phyloP scores from a whole-genome alignment of 2,888 invertebrate species.

The Toxonevra muliebris region DNA sequence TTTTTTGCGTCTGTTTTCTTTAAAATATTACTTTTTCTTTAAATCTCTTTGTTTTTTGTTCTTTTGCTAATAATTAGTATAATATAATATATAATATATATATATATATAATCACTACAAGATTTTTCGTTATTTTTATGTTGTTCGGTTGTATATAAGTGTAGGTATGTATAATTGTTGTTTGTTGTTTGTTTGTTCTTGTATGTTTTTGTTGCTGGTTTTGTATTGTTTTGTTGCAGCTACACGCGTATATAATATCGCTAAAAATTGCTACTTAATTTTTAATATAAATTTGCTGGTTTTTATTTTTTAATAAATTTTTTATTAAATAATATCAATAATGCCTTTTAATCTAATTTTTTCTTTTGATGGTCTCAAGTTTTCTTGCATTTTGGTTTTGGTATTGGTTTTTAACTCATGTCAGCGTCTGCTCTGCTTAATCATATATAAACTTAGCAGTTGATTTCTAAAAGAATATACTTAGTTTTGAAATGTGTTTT shows the following conservation, averaged over 20 bases:
- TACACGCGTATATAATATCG: not conserved
- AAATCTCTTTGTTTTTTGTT: not conserved
- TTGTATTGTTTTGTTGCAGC: not conserved
- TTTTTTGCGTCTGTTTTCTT: not conserved
- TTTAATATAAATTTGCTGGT: not conserved
- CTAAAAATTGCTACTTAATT: conserved; percentile 5
- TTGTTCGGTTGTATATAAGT: conserved; percentile 5
- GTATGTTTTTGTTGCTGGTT: not conserved
- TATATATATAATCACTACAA: conserved; percentile 10
- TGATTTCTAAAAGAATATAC: too few relatives aligned
- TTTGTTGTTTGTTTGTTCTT: not conserved
- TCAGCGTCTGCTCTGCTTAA: too few relatives aligned
- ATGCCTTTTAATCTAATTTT: too few relatives aligned
- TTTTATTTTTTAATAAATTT: too few relatives aligned
- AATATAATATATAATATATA: conserved; percentile 1
- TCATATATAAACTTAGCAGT: too few relatives aligned
- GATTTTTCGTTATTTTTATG: not conserved
- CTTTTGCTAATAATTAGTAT: not conserved
- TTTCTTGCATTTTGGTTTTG: too few relatives aligned
- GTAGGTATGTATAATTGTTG: not conserved
- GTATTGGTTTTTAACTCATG: too few relatives aligned
- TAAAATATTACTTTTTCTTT: not conserved
- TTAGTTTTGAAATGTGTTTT: too few relatives aligned
- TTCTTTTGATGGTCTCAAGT: too few relatives aligned
- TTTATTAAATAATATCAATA: too few relatives aligned